Base-by-base conservation (phyloP, 2,113 vertebrate species). In the Heterochromis multidens region DNA sequence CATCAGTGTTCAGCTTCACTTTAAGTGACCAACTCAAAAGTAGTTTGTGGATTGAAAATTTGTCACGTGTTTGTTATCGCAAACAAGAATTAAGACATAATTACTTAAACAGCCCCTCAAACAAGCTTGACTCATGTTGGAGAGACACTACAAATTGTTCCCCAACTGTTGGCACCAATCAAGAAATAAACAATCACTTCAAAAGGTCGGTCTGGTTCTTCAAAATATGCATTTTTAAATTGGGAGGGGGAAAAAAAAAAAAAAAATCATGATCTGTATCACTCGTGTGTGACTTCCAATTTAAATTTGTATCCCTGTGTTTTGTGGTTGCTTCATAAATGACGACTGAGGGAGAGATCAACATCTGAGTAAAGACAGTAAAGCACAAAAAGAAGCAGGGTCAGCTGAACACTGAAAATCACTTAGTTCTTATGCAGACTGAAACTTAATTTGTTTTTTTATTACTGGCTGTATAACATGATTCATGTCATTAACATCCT, bases 81-180 rank as follows among this genome's bases (percentile, higher is more conserved):
- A 87, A 89, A 91, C 61, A 84, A 52, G 80, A 85, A 77, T 67
- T 83, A 92, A 86, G 84, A 90, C 86, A 62, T 65, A 57, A 19
- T 72, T 79, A 58, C 40, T 84, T 31, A 17, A 65, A 7, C 13
- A 37, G 46, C 35, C 25, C 59, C 43, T 76, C 19, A 61, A 23
- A 33, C 16, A 7, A 83, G 49, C 19, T 27, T 14, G 8, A 77
- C 56, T 74, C 61, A 21, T 5, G 8, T 12, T 60, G 43, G 23
- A 25, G 46, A 17, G 10, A 57, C 62, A 52, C 40, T 37, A 25
- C 25, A 52, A 62, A 59, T 5, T 86, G 78, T 84, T 79, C 56
- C 46, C 58, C 67, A 65, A 62, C 70, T 70, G 21, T 83, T 43
- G 79, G 43, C 65, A 84, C 70, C 37, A 59, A 89, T 33, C 58